Evolutionary conservation across 1,140 invertebrate genomes (phyloP).

Genomic region (Hormaphis cornu): DNA sequence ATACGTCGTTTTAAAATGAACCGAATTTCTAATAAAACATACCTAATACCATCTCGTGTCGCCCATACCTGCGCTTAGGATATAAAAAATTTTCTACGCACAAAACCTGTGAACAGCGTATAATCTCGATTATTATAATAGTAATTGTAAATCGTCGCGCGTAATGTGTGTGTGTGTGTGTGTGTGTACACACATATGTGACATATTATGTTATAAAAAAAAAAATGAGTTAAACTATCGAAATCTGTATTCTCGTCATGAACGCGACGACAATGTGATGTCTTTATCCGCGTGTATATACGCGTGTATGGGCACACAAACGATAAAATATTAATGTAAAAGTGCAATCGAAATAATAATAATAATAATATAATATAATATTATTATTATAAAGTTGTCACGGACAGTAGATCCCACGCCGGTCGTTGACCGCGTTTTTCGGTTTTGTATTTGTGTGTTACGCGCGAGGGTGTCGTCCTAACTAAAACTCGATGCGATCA

Average conservation of each 20-base stretch:
- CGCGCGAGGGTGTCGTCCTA: neutral
- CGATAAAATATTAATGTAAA: neutral
- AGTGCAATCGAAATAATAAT: neutral
- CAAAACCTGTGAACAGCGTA: no score
- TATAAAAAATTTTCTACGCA: no score
- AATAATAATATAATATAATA: conserved; percentile 26
- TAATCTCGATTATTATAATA: no score
- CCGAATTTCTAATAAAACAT: no score
- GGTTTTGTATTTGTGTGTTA: conserved; percentile 2
- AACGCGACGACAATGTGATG: conserved; percentile 28
- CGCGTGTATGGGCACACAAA: neutral
- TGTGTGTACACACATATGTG: neutral
- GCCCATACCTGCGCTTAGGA: no score
- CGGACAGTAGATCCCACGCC: conserved; percentile 29
- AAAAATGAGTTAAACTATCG: neutral
- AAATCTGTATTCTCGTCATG: conserved; percentile 28
- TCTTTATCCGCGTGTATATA: conserved; percentile 3
- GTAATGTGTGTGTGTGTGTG: neutral
- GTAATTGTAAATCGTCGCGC: no score
- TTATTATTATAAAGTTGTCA: conserved; percentile 28
- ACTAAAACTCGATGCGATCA: neutral
- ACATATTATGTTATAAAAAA: neutral
- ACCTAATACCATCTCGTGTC: no score
- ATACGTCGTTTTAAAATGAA: no score
- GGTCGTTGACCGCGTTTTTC: conserved; percentile 31